Evolutionary conservation across 1,140 invertebrate species (phyloP), one percentile per base, ranked within the genome.

Genomic region (Drosophila sturtevanti): DNA sequence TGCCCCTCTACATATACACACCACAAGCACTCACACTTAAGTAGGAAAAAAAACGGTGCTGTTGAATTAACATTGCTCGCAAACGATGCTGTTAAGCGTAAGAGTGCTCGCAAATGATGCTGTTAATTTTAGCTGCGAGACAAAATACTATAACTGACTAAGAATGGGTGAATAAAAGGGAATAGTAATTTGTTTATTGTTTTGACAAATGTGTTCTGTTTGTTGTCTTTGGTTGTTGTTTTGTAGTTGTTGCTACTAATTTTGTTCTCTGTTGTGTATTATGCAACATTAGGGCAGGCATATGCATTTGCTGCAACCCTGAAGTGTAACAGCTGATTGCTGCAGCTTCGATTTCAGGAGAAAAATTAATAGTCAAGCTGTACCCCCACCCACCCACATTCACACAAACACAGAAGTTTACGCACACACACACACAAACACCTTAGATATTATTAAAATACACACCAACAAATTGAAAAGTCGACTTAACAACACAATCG

Each of bases 401-500:
- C 44, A 77, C 60, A 61, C 58, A 44, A 41, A 73, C 56, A 68
- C 11, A 55, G 24, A 21, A 21, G 21, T 31, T 31, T 14, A 59
- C 37, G 22, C 44, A 37, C n/a, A 48, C 41, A 9, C 41, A 48
- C 16, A 48, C 41, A 21, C 10, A 3, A 14, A 9, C 6, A 21
- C 38, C n/a, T 4, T 10, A 21, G 9, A 48, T 48, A 48, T 48
- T 48, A 48, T 48, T 9, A 48, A 22, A 56, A 77, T 77, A 77
- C 74, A 74, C 66, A 77, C 74, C 74, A 77, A 58, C 37, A 60
- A 76, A 38, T 60, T 22, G 9, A 75, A 63, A 44, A 41, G 38
- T 22, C 12, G 9, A 66, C 2, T 66, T 24, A 24, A 35, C 14
- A 52, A 63, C 44, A 14, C 24, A 37, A 37, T 41, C 48, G 63